Percentiles rank a stretch among this genome's conserved stretches.
phyloP scores from a whole-genome alignment of 2,797 vertebrate genomes.

The Acanthis flammea region DNA sequence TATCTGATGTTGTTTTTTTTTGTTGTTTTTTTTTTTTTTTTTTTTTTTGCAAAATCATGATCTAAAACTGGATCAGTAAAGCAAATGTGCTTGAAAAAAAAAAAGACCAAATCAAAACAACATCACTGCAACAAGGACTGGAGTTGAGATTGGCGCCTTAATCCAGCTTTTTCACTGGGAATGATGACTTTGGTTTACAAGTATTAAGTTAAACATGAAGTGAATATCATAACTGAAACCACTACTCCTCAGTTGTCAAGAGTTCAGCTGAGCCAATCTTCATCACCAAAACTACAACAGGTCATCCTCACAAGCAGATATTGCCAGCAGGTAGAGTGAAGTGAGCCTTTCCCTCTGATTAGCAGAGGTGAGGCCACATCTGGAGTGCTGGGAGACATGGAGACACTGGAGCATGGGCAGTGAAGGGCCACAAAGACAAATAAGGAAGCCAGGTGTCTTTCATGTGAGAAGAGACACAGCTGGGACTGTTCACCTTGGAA shows the following conservation, averaged over 20 bases:
- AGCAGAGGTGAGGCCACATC: neutral
- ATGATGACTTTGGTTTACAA: neutral
- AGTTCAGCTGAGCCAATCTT: neutral
- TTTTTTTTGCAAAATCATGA: neutral
- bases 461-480: neutral
- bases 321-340: neutral
- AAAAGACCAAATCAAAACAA: neutral
- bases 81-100: neutral
- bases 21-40: too few relatives aligned
- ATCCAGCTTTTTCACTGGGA: neutral
- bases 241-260: neutral
- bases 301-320: neutral
- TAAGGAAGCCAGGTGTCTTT: neutral
- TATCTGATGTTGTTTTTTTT: neutral
- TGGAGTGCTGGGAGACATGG: neutral
- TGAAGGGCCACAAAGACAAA: neutral
- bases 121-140: neutral
- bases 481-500: neutral
- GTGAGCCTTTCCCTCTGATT: neutral
- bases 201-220: neutral
- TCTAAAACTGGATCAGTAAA: neutral
- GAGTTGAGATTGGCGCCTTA: neutral
- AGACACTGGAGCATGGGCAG: neutral
- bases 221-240: neutral
- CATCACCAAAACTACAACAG: neutral